Evolutionary conservation across 2,888 invertebrate genomes (phyloP), one percentile per base, ranked within the genome.

Genomic region (Microplitis deprimator): DNA sequence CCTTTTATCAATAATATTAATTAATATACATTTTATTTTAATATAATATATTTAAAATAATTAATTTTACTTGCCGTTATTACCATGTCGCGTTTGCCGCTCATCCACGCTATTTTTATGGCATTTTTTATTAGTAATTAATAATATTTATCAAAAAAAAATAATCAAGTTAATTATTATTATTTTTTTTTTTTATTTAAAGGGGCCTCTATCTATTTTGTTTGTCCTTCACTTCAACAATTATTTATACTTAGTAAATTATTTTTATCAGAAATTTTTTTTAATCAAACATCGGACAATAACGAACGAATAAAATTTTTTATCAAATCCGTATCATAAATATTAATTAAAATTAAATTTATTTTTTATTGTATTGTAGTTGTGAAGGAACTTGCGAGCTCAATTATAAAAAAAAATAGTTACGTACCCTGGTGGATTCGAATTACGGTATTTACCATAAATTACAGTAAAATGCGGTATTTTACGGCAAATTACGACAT

Each of bases 281-380:
- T 64, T 17, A 40, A 73, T 61, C 77, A 68, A 64, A 62, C 41
- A 62, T 17, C 64, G 61, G 72, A 72, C 73, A 73, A 73, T 73
- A 65, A 65, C 39, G 2, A 50, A 50, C 13, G 13, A 50, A 50
- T 50, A 50, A 5, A 50, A 50, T 50, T 50, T 50, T 5, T 13
- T 50, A 13, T 50, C 13, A 5, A 50, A 8, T 8, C 50, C 8
- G 50, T 50, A 50, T 13, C 3, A 50, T 50, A 50, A 50, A 50
- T 50, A 50, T 50, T 73, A 10, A 74, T 74, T 73, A 50, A 77
- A 69, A 69, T 69, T 41, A 1, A 50, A 50, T 50, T 8, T 13
- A 50, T 77, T 68, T 68, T 77, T 73, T 70, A 59, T 39, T 67
- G 70, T 93, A 93, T 93, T 93, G 93, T 93, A 93, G 93, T 92